Percentiles rank a stretch among this genome's conserved stretches.
phyloP scores from a whole-genome alignment of 2,888 invertebrate genomes.

The Eupithecia subumbrata region DNA sequence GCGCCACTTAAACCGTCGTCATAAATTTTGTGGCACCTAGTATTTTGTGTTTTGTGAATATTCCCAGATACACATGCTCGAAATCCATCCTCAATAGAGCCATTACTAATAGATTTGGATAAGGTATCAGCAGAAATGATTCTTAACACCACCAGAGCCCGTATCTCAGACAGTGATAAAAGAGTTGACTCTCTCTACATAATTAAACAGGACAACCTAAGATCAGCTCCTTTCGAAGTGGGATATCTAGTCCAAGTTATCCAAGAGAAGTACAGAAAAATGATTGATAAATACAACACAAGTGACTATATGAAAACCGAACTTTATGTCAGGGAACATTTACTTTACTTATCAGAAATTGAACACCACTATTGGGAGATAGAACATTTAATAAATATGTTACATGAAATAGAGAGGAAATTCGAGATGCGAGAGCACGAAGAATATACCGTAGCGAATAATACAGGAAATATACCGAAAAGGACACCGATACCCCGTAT shows the following conservation, averaged over 20 bases:
- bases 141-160: slow-evolving; percentile 12
- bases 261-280: slow-evolving; percentile 56
- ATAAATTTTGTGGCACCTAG: background rate
- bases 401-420: slow-evolving; percentile 30
- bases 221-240: slow-evolving; percentile 31
- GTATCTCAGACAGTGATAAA: slow-evolving; percentile 24
- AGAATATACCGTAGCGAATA: background rate
- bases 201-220: slow-evolving; percentile 25
- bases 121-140: slow-evolving; percentile 12
- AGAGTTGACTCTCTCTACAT: slow-evolving; percentile 15
- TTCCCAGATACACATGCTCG: background rate
- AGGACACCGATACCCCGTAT: background rate
- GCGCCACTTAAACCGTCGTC: background rate
- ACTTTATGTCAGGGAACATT: slow-evolving; percentile 33
- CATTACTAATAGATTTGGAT: background rate
- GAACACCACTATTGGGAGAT: slow-evolving; percentile 36
- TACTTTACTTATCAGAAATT: slow-evolving; percentile 44
- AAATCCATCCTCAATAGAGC: background rate
- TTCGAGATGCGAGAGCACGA: background rate
- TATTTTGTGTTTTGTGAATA: background rate
- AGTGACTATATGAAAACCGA: background rate
- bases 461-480: accelerated
- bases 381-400: slow-evolving; percentile 22
- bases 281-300: slow-evolving; percentile 56
- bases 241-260: slow-evolving; percentile 45